Percentiles rank a stretch among this genome's conserved stretches.
phyloP scores from a whole-genome alignment of 2,113 vertebrate genomes.

The Struthidea cinerea region DNA sequence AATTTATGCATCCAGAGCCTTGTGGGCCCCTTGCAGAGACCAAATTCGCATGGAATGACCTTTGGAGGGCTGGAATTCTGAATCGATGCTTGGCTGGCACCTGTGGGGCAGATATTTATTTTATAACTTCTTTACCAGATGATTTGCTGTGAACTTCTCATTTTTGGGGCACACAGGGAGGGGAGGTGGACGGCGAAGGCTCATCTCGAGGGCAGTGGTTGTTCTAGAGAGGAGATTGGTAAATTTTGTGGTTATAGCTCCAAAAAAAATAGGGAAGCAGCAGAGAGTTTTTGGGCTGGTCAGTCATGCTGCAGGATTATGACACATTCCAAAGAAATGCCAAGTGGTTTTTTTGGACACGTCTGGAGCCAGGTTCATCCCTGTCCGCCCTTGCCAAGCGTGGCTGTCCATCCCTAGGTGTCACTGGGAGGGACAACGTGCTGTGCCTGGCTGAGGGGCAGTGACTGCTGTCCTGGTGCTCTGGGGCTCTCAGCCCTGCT shows the following conservation, averaged over 20 bases:
- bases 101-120: neutral
- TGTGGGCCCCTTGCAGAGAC: neutral
- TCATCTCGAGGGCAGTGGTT: neutral
- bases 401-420: neutral
- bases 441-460: neutral
- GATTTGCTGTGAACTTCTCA: neutral
- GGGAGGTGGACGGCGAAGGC: neutral
- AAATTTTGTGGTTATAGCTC: neutral
- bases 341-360: neutral
- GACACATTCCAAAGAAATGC: neutral
- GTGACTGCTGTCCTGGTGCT: neutral
- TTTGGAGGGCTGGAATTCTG: neutral
- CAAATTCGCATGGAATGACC: accelerated
- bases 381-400: neutral
- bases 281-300: neutral
- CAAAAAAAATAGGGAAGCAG: neutral
- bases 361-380: neutral
- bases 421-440: neutral
- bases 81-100: neutral
- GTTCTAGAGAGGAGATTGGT: neutral
- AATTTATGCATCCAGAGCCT: accelerated
- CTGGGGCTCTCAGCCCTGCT: neutral
- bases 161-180: neutral
- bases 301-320: neutral
- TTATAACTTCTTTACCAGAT: neutral